Conservation (phyloP, 2,113 vertebrate species). For the Myiopsitta monachus region DNA sequence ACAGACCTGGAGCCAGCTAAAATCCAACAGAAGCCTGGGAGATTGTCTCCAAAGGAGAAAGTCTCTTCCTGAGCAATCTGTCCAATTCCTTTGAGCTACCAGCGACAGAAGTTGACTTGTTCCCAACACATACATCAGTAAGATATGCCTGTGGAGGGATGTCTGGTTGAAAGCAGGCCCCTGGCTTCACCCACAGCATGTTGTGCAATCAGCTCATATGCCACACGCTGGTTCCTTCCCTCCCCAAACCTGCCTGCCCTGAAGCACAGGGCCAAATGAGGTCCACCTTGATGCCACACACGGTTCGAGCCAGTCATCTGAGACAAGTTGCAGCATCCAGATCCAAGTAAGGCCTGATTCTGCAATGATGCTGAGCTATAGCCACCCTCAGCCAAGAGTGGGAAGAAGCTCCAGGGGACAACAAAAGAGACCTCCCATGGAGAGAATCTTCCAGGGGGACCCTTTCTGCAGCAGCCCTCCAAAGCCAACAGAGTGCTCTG, state of each 20-base stretch:
- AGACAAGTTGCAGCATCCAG: neutral
- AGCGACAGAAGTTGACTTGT: neutral
- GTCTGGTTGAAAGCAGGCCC: neutral
- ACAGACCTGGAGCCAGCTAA: neutral
- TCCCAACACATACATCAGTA: neutral
- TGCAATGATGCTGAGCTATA: neutral
- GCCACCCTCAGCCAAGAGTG: accelerated
- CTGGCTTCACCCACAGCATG: neutral
- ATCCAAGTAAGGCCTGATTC: neutral
- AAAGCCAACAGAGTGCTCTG: accelerated
- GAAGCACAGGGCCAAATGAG: neutral
- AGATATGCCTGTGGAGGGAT: neutral
- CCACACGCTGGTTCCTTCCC: neutral
- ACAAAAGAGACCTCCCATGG: neutral
- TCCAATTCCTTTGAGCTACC: neutral
- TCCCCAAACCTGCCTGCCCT: neutral
- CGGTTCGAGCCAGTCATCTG: neutral
- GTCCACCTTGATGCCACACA: neutral
- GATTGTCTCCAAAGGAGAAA: neutral
- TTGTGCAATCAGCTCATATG: neutral
- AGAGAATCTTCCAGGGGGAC: neutral
- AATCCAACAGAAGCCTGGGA: neutral
- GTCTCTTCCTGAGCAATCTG: neutral
- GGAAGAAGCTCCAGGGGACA: neutral
- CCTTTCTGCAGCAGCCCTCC: neutral